These are phyloP conservation scores for Nilaparvata lugens DNA, from an alignment of 1,140 invertebrate genomes.

Conservation along the genomic window DNA sequence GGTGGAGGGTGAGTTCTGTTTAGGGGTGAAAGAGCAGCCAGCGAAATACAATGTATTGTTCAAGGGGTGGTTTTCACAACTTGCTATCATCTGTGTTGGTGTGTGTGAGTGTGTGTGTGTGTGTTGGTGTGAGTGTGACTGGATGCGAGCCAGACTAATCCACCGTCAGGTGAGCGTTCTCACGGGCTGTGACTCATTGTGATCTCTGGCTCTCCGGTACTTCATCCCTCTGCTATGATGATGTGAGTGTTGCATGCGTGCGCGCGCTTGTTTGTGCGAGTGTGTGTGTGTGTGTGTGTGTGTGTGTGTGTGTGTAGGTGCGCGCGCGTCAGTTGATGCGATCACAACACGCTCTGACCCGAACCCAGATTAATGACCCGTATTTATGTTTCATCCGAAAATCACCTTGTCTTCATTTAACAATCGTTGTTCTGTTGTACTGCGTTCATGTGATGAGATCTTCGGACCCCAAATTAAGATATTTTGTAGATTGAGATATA, in stretches of 20 bases:
- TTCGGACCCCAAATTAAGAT: no score
- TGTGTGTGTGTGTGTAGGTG: background rate
- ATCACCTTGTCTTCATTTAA: background rate
- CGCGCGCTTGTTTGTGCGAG: no score
- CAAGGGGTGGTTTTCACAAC: no score
- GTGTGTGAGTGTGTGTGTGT: no score
- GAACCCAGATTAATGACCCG: slow-evolving; percentile 3
- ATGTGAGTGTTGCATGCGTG: no score
- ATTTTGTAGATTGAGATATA: no score
- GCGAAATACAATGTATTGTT: no score
- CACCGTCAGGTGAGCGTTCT: background rate
- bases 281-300: background rate
- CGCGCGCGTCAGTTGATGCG: background rate
- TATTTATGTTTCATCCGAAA: slow-evolving; percentile 1
- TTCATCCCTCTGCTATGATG: background rate
- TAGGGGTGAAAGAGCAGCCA: no score
- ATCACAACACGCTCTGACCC: background rate
- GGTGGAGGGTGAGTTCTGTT: no score
- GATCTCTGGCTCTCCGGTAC: background rate
- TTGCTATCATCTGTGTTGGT: no score
- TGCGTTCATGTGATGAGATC: no score
- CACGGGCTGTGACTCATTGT: slow-evolving; percentile 1
- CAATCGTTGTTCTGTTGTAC: no score
- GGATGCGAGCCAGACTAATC: background rate
- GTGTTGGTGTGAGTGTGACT: background rate